phyloP scores from a whole-genome alignment of 1,140 invertebrate species.

The Phocides pigmalion region DNA sequence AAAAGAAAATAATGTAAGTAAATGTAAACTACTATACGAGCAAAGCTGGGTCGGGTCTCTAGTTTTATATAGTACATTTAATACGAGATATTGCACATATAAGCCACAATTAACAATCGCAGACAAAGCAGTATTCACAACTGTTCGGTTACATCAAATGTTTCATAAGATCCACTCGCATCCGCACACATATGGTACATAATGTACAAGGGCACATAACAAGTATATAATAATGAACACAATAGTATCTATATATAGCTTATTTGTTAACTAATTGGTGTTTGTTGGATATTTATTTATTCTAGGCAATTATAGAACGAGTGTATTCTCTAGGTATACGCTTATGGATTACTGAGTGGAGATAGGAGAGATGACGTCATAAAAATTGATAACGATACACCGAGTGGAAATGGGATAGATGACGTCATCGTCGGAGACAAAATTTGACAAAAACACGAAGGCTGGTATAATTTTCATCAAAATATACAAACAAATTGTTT shows the following conservation, averaged over 20 bases:
- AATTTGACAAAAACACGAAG: too few relatives aligned
- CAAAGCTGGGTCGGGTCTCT: too few relatives aligned
- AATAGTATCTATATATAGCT: slow-evolving; percentile 59
- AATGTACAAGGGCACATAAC: slow-evolving; percentile 54
- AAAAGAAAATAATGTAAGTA: too few relatives aligned
- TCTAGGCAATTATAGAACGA: not conserved
- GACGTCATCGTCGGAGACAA: too few relatives aligned
- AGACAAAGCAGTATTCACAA: not conserved
- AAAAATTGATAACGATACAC: too few relatives aligned
- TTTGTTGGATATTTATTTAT: slow-evolving; percentile 1
- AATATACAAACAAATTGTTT: too few relatives aligned
- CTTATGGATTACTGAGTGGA: slow-evolving; percentile 1
- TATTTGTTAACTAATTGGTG: slow-evolving; percentile 32
- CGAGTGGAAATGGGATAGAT: too few relatives aligned
- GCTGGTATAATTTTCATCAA: too few relatives aligned
- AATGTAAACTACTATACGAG: too few relatives aligned
- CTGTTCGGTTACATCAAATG: slow-evolving; percentile 8
- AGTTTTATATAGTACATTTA: too few relatives aligned
- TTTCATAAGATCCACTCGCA: slow-evolving; percentile 19
- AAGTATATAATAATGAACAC: slow-evolving; percentile 65
- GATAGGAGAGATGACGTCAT: not conserved
- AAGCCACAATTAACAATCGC: slow-evolving; percentile 3
- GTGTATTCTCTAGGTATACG: not conserved
- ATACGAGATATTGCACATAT: not conserved
- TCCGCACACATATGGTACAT: slow-evolving; percentile 37